Percentiles rank a stretch among this genome's conserved stretches.
These are phyloP conservation scores for Enteromius treurensis DNA, from an alignment of 2,797 vertebrate genomes.

Conservation along the genomic window DNA sequence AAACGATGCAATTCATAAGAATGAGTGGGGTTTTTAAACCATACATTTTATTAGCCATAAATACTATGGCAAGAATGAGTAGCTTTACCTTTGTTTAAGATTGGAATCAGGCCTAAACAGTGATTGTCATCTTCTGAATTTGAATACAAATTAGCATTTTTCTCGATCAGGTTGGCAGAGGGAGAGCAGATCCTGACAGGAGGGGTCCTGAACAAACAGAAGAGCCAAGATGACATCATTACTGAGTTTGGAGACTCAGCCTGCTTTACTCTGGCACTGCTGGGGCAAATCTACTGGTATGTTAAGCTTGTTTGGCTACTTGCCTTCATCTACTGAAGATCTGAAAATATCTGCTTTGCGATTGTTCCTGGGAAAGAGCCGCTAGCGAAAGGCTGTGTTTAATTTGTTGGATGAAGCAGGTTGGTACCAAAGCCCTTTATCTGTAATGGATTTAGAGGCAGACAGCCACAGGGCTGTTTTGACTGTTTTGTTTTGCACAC, in stretches of 20 bases:
- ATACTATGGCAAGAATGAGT: neutral
- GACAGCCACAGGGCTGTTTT: neutral
- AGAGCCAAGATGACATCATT: conserved; percentile 96
- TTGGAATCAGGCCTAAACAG: neutral
- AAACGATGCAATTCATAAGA: no score
- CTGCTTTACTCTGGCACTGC: conserved; percentile 92
- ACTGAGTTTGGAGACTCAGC: conserved; percentile 97
- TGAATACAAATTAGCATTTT: neutral
- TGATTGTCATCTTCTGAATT: no score
- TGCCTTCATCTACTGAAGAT: neutral
- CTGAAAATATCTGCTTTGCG: neutral
- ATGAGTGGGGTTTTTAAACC: no score
- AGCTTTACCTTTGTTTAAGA: neutral
- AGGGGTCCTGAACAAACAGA: conserved; percentile 96
- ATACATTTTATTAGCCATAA: no score
- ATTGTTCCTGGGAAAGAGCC: neutral
- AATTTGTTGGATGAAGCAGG: neutral
- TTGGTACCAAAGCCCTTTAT: neutral
- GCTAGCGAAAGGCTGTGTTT: neutral
- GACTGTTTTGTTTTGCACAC: conserved; percentile 11
- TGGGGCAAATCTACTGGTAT: conserved; percentile 98
- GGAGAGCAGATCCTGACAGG: conserved; percentile 97
- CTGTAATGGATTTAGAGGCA: conserved; percentile 5
- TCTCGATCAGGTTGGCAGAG: conserved; percentile 87
- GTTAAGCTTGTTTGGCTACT: neutral